Evolutionary conservation across 2,797 vertebrate genomes (phyloP).

Genomic region (Furcifer pardalis): DNA sequence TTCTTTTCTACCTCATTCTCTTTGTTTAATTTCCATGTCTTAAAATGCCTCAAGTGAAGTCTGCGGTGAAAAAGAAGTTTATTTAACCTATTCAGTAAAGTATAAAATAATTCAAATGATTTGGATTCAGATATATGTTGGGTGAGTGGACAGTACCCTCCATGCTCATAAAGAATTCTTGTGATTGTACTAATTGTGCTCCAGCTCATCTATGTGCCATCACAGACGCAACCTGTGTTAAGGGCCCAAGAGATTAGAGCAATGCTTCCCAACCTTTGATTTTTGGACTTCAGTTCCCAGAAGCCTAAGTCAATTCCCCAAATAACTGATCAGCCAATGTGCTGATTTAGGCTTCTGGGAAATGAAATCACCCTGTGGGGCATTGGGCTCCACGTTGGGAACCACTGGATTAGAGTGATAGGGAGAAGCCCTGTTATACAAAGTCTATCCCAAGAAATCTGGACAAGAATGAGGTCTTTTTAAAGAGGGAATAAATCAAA

Average conservation of each 20-base stretch:
- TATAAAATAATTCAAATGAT: background rate
- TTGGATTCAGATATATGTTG: background rate
- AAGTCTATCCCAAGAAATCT: slow-evolving; percentile 35
- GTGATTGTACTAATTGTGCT: too few relatives aligned
- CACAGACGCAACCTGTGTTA: background rate
- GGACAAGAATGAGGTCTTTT: slow-evolving; percentile 35
- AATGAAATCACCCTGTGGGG: too few relatives aligned
- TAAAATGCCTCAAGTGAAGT: background rate
- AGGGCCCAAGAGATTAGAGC: background rate
- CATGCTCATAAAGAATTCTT: background rate
- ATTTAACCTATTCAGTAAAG: too few relatives aligned
- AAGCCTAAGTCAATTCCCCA: too few relatives aligned
- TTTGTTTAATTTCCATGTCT: background rate
- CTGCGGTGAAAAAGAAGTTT: background rate
- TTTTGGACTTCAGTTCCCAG: too few relatives aligned
- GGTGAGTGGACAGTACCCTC: background rate
- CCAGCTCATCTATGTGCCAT: background rate
- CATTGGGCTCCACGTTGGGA: too few relatives aligned
- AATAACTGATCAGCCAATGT: too few relatives aligned
- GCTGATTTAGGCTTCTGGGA: too few relatives aligned
- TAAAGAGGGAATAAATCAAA: slow-evolving; percentile 54
- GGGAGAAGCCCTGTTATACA: background rate
- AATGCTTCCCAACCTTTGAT: too few relatives aligned
- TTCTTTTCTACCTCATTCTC: background rate
- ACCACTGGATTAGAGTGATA: background rate